phyloP scores from a whole-genome alignment of 2,797 vertebrate species.

The Sebastes aleutianus region DNA sequence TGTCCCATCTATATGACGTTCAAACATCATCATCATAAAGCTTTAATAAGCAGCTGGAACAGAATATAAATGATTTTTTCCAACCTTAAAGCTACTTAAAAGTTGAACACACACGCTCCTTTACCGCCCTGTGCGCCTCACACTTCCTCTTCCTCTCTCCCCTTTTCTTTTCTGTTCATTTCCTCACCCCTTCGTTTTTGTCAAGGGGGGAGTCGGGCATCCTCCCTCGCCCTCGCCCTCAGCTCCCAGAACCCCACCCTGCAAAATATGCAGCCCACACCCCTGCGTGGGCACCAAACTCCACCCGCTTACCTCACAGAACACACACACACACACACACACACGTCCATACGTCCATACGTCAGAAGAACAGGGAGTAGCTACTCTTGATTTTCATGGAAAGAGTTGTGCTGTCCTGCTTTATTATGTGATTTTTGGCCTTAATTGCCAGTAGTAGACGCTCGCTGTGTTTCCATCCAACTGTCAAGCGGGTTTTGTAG shows the following conservation, averaged over 20 bases:
- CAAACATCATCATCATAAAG: slow-evolving; percentile 19
- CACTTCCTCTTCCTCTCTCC: background rate
- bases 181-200: slow-evolving; percentile 8
- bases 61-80: background rate
- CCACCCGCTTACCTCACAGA: slow-evolving; percentile 69
- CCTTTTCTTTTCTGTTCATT: background rate
- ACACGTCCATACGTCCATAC: background rate
- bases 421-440: slow-evolving; percentile 40
- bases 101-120: background rate
- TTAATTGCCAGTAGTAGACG: slow-evolving; percentile 15
- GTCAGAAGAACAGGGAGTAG: slow-evolving; percentile 50
- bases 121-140: background rate
- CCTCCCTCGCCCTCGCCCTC: background rate
- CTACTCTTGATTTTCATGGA: slow-evolving; percentile 49
- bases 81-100: background rate
- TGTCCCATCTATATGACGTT: background rate
- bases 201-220: background rate
- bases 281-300: slow-evolving; percentile 59
- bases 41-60: slow-evolving; percentile 14
- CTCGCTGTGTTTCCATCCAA: slow-evolving; percentile 36
- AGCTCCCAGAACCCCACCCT: slow-evolving; percentile 50
- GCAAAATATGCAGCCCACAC: slow-evolving; percentile 60
- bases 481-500: background rate
- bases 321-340: slow-evolving; percentile 9
- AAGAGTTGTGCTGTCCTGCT: slow-evolving; percentile 51